These are phyloP conservation scores for Pardosa pseudoannulata DNA, from an alignment of 2,888 invertebrate species.

Conservation along the genomic window DNA sequence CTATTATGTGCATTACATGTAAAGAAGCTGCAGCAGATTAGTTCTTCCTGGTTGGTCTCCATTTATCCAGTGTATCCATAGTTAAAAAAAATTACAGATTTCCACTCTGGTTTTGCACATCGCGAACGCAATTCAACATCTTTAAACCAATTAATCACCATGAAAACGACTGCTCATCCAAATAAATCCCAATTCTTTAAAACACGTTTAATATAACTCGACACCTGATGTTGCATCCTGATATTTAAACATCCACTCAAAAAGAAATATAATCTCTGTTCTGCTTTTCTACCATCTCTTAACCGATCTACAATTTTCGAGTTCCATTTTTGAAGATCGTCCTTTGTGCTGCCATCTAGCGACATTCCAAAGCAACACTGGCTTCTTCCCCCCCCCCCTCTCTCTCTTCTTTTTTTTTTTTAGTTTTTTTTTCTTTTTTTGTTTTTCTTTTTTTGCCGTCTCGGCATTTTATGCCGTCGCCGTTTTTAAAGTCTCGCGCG, in stretches of 20 bases:
- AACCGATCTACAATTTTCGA: too few relatives aligned
- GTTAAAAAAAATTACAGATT: neutral
- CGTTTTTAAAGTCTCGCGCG: neutral
- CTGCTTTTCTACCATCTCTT: neutral
- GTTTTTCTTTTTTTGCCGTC: neutral
- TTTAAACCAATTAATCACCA: neutral
- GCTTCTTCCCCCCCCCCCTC: neutral
- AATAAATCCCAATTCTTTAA: neutral
- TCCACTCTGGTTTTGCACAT: neutral
- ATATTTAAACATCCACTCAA: neutral
- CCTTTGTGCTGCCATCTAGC: conserved; percentile 15
- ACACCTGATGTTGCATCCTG: neutral
- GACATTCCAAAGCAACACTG: neutral
- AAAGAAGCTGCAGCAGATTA: too few relatives aligned
- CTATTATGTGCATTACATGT: too few relatives aligned
- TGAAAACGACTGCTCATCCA: neutral
- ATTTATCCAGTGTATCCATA: neutral
- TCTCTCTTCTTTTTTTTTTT: neutral
- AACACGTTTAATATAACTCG: neutral
- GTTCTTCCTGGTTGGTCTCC: too few relatives aligned
- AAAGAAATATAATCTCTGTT: neutral
- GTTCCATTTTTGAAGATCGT: neutral
- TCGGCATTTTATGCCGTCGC: neutral
- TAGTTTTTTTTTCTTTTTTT: too few relatives aligned
- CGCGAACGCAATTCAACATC: neutral